Percentiles rank a stretch among this genome's conserved stretches.
Evolutionary conservation across 2,888 invertebrate genomes (phyloP).

Genomic region (Morinoia aosen): DNA sequence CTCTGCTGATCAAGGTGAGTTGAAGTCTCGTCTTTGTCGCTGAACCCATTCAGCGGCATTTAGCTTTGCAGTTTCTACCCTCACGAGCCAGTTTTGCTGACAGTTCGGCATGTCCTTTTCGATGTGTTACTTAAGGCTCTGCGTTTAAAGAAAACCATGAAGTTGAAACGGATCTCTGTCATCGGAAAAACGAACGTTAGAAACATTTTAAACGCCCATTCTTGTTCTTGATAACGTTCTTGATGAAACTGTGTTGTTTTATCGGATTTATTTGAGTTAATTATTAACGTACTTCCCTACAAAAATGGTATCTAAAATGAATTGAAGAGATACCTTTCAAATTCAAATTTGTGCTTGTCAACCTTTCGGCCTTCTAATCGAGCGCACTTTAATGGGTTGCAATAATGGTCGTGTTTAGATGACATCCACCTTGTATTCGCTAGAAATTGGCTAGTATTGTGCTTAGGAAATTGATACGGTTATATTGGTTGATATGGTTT

Average conservation of each 20-base stretch:
- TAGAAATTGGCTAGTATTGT: too few relatives aligned
- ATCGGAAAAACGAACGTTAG: neutral
- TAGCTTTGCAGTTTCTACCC: neutral
- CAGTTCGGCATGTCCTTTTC: neutral
- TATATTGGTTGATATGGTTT: too few relatives aligned
- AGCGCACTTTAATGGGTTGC: too few relatives aligned
- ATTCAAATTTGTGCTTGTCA: too few relatives aligned
- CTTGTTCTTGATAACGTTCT: neutral
- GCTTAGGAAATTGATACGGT: too few relatives aligned
- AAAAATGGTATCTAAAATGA: neutral
- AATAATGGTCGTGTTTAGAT: too few relatives aligned
- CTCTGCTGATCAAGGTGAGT: constrained; percentile 46
- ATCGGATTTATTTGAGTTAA: neutral
- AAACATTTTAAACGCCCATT: neutral
- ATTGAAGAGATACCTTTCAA: neutral
- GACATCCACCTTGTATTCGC: too few relatives aligned
- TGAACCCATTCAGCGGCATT: too few relatives aligned
- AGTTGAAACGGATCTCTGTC: neutral
- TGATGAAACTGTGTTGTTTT: neutral
- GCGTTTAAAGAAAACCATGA: neutral
- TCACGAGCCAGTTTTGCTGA: neutral
- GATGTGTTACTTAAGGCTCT: neutral
- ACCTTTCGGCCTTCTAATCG: too few relatives aligned
- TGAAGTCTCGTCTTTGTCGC: neutral
- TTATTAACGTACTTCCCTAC: neutral